These are phyloP conservation scores for Sinosuthora webbiana DNA, from an alignment of 2,113 vertebrate species.

Conservation along the genomic window DNA sequence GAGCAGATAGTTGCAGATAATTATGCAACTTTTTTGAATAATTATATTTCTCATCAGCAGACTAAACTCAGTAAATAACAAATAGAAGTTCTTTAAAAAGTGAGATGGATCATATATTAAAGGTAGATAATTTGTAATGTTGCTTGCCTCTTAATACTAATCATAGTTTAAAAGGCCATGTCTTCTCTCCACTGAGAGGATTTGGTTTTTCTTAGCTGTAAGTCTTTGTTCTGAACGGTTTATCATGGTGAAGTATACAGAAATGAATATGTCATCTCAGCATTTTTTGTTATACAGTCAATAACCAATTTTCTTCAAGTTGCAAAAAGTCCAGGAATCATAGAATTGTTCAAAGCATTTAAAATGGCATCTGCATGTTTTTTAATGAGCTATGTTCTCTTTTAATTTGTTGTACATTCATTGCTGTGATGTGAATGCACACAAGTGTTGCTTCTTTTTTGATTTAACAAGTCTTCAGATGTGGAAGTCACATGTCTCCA, in stretches of 20 bases:
- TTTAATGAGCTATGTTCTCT: neutral
- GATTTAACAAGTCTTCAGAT: neutral
- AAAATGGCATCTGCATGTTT: neutral
- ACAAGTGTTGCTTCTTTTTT: neutral
- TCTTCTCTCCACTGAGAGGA: neutral
- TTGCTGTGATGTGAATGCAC: neutral
- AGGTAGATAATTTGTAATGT: neutral
- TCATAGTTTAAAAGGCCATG: neutral
- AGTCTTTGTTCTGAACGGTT: constrained; percentile 14
- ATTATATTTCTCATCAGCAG: constrained; percentile 8
- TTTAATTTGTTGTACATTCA: neutral
- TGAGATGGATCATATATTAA: neutral
- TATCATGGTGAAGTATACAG: neutral
- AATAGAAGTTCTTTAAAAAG: neutral
- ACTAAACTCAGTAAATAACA: constrained; percentile 20
- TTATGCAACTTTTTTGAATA: neutral
- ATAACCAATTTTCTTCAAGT: neutral
- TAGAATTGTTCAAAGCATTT: neutral
- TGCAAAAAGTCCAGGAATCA: neutral
- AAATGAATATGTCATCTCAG: neutral
- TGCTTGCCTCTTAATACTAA: constrained; percentile 3
- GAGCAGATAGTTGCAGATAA: neutral
- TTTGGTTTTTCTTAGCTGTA: neutral
- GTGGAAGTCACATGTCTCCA: neutral
- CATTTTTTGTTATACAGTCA: neutral